Evolutionary conservation across 2,797 vertebrate genomes (phyloP).

Genomic region (Galaxias olidus): DNA sequence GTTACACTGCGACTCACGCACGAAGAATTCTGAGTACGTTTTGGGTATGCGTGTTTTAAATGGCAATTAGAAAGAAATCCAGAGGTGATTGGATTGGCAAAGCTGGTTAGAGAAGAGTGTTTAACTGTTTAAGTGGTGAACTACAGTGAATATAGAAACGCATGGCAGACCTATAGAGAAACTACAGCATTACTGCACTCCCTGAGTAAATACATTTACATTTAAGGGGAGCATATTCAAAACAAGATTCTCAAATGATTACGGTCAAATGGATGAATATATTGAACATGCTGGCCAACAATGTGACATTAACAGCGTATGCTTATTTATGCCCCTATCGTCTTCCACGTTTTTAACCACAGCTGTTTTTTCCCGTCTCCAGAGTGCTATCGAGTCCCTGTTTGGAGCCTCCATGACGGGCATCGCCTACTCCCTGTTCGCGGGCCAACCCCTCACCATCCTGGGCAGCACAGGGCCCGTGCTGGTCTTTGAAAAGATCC

Average conservation of each 20-base stretch:
- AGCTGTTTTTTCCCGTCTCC: conserved; percentile 42
- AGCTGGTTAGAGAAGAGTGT: too few relatives aligned
- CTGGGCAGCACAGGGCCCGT: conserved; percentile 98
- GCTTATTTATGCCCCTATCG: neutral
- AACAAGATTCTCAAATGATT: too few relatives aligned
- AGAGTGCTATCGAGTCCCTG: conserved; percentile 99
- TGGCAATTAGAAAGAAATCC: too few relatives aligned
- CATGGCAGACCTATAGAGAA: too few relatives aligned
- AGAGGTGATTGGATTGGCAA: too few relatives aligned
- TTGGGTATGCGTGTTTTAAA: neutral
- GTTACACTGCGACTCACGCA: too few relatives aligned
- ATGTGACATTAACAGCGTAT: neutral
- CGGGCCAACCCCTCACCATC: conserved; percentile 97
- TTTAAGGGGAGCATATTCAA: too few relatives aligned
- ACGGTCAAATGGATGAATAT: too few relatives aligned
- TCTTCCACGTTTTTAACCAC: conserved; percentile 11
- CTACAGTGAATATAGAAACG: too few relatives aligned
- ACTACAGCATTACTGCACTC: neutral
- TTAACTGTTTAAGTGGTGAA: too few relatives aligned
- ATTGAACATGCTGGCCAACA: too few relatives aligned
- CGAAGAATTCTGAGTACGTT: neutral
- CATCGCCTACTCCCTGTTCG: conserved; percentile 95
- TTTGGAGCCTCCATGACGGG: conserved; percentile 99
- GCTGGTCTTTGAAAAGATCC: conserved; percentile 98
- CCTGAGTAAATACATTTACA: too few relatives aligned